Base-by-base conservation (phyloP, 2,113 vertebrate species). In the Pterocles orientalis region DNA sequence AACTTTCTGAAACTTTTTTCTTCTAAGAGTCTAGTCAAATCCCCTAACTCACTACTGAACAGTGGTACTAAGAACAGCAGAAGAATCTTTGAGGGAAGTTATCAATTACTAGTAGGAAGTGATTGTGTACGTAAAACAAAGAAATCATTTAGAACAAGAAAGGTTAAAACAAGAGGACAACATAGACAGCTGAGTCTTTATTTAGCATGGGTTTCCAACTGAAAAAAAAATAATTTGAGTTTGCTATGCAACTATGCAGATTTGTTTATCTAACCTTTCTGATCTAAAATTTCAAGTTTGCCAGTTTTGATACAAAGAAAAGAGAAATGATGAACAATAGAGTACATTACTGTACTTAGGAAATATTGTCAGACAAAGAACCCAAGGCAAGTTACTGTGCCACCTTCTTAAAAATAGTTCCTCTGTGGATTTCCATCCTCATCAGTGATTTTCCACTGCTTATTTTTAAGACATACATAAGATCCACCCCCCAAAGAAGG, bases 1-100 rank as follows among this genome's bases (percentile, higher is more conserved):
- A 94, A 92, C 20, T 85, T 72, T 86, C 48, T 88, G 41, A 88
- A 92, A 73, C 7, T 31, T 94, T 95, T 90, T 70, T 23, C 14
- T 82, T 45, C 18, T 53, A 64, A 19, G 23, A 19, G 10, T 54
- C 18, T 25, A 28, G 28, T 64, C 23, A 36, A 53, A 45, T 14
- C 10, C 15, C 48, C 28, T 78, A 36, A 65, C 21, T 60, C 34
- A 45, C 6, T 66, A 23, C 12, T 47, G 23, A 47, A 39, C 9
- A 41, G 4, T 53, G 4, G n/a, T 83, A 53, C 26, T 65, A 41
- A 34, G 16, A 69, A 6, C 13, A 36, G 14, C 21, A 36, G 41
- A 76, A 85, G 17, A 66, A 14, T 29, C 20, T 72, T 85, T 45
- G 29, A 58, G 19, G 7, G 29, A 93, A 76, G 31, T 24, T 72